phyloP scores from a whole-genome alignment of 2,113 vertebrate species.

The Cavia aperea region DNA sequence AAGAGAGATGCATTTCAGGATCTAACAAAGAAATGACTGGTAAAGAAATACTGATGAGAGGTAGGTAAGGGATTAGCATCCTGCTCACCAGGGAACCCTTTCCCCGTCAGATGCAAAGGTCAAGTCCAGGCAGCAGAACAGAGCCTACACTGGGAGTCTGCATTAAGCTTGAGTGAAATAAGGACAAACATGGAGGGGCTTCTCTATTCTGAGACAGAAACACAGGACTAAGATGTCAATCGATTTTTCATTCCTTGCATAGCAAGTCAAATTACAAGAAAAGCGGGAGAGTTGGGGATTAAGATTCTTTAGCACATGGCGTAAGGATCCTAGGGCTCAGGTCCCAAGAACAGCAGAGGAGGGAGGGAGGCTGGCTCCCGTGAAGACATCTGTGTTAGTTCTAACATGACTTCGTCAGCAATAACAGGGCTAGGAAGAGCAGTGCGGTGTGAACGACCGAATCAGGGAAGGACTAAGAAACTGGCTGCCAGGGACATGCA shows the following conservation, averaged over 20 bases:
- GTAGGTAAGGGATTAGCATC: not conserved
- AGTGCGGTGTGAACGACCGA: not conserved
- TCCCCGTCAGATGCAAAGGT: not conserved
- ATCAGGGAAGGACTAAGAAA: not conserved
- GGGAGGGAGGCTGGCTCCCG: accelerated
- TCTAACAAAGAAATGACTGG: constrained; percentile 8
- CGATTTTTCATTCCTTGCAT: not conserved
- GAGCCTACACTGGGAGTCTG: not conserved
- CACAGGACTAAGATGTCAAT: not conserved
- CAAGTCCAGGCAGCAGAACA: not conserved
- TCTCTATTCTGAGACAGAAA: constrained; percentile 2
- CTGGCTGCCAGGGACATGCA: not conserved
- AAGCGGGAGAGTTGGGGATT: not conserved
- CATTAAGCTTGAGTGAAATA: not conserved
- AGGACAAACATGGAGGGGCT: not conserved
- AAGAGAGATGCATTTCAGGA: constrained; percentile 23
- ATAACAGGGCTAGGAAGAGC: not conserved
- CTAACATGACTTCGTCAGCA: not conserved
- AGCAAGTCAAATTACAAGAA: not conserved
- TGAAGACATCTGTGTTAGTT: not conserved
- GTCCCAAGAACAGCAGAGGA: not conserved
- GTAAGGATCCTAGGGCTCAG: not conserved
- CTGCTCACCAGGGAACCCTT: not conserved
- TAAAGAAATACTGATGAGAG: not conserved
- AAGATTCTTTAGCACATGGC: not conserved